These are phyloP conservation scores for Harpalus rubripes DNA, from an alignment of 2,888 invertebrate genomes.

Conservation along the genomic window DNA sequence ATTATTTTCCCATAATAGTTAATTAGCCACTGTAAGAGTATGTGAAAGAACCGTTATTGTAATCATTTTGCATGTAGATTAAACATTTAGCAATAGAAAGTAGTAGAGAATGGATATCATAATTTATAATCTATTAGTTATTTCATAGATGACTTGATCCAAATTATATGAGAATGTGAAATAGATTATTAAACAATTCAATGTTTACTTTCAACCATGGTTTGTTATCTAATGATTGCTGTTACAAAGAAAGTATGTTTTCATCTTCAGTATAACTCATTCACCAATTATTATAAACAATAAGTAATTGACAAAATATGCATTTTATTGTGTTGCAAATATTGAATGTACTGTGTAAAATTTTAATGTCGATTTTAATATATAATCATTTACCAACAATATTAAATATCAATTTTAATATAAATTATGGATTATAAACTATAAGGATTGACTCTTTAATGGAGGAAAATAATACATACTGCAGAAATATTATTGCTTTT, in stretches of 20 bases:
- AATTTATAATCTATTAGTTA: conserved; percentile 26
- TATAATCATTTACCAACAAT: neutral
- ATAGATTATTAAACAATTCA: conserved; percentile 12
- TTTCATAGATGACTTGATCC: conserved; percentile 45
- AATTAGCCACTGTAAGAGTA: conserved; percentile 9
- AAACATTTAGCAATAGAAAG: conserved; percentile 47
- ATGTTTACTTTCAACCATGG: conserved; percentile 27
- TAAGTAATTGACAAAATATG: too few relatives aligned
- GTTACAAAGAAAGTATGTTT: neutral
- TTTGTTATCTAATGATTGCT: neutral
- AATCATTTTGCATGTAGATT: conserved; percentile 44
- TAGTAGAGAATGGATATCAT: conserved; percentile 13
- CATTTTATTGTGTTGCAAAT: too few relatives aligned
- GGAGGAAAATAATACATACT: neutral
- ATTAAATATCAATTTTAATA: neutral
- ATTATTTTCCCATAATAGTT: conserved; percentile 15
- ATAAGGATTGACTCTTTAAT: neutral
- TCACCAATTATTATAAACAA: too few relatives aligned
- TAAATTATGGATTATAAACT: neutral
- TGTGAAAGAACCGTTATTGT: conserved; percentile 29
- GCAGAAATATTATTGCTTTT: neutral
- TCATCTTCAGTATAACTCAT: neutral
- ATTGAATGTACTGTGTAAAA: too few relatives aligned
- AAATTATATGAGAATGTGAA: conserved; percentile 37
- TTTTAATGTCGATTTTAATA: too few relatives aligned